These are phyloP conservation scores for Linnaemya vulpina DNA, from an alignment of 2,888 invertebrate genomes.

Conservation along the genomic window DNA sequence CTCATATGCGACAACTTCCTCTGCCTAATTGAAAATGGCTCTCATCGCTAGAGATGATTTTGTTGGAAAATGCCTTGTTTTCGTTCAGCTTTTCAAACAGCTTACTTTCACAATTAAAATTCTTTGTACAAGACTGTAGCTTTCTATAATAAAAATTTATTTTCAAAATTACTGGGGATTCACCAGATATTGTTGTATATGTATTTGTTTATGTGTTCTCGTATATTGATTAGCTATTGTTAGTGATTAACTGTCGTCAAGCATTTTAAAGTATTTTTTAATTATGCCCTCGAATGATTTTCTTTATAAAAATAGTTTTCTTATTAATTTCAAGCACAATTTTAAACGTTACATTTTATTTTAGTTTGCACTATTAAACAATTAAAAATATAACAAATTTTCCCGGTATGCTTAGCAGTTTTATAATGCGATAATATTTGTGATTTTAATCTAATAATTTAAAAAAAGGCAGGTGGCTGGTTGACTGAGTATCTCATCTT, in stretches of 20 bases:
- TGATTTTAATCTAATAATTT: neutral
- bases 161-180: neutral
- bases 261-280: neutral
- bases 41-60: no score
- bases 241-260: neutral
- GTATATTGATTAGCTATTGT: neutral
- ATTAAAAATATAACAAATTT: neutral
- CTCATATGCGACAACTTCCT: no score
- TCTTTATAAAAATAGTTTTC: constrained; percentile 4
- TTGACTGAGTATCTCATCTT: neutral
- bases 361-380: neutral
- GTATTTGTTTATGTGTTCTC: neutral
- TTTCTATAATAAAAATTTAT: neutral
- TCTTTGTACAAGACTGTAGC: no score
- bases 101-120: no score
- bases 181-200: neutral
- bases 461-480: neutral
- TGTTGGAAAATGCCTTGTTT: no score
- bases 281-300: neutral
- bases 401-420: neutral
- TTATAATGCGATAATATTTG: neutral
- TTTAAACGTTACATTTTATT: neutral
- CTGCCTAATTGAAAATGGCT: no score
- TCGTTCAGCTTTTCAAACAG: no score
- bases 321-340: neutral